Evolutionary conservation across 2,797 vertebrate genomes (phyloP).

Genomic region (Sebastes trivittatus): DNA sequence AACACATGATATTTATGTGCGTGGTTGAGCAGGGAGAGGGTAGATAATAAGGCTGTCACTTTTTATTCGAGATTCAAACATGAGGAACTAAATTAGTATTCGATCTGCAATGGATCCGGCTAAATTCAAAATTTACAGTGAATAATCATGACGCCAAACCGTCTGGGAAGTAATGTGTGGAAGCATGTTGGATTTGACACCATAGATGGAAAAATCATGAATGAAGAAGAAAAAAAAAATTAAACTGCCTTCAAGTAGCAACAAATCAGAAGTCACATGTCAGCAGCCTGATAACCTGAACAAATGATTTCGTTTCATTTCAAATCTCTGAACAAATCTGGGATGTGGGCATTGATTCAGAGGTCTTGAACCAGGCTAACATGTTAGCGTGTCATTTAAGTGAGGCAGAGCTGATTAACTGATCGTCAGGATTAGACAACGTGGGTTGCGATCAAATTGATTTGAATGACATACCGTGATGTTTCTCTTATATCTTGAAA

Average conservation of each 20-base stretch:
- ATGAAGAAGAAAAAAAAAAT: not conserved
- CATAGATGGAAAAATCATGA: not conserved
- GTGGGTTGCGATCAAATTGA: not conserved
- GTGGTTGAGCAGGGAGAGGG: not conserved
- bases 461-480: not conserved
- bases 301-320: not conserved
- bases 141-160: not conserved
- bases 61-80: not conserved
- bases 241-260: not conserved
- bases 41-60: not conserved
- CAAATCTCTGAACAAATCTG: not conserved
- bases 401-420: not conserved
- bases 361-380: not conserved
- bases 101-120: not conserved
- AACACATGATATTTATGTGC: not conserved
- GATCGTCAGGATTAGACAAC: not conserved
- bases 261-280: not conserved
- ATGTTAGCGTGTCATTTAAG: not conserved
- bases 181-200: not conserved
- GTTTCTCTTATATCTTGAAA: not conserved
- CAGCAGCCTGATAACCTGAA: not conserved
- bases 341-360: not conserved
- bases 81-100: not conserved
- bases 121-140: not conserved
- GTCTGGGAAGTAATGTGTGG: not conserved